Evolutionary conservation across 2,113 vertebrate genomes (phyloP).

Genomic region (Enhydra lutris): DNA sequence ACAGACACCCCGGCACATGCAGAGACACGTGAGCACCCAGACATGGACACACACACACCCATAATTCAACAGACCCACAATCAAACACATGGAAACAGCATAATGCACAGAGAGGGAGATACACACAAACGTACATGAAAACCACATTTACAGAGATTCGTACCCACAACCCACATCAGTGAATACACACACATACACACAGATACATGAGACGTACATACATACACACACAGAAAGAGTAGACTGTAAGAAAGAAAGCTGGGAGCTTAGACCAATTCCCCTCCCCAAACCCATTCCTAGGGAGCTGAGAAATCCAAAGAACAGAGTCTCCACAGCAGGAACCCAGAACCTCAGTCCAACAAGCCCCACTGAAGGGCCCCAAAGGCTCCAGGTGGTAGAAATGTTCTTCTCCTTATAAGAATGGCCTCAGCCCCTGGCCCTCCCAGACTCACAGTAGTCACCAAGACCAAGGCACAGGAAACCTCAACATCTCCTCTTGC

Average conservation of each 20-base stretch:
- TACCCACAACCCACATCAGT: background rate
- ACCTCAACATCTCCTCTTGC: background rate
- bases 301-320: background rate
- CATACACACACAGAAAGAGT: slow-evolving; percentile 41
- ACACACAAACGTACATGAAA: background rate
- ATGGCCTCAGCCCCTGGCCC: background rate
- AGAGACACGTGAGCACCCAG: background rate
- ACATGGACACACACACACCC: background rate
- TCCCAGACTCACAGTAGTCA: background rate
- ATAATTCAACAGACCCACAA: background rate
- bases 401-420: background rate
- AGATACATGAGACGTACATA: background rate
- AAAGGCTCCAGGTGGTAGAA: background rate
- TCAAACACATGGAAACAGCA: background rate
- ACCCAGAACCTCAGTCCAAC: background rate
- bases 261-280: background rate
- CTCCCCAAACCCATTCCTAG: background rate
- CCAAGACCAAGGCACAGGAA: background rate
- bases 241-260: slow-evolving; percentile 65
- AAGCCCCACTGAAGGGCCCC: background rate
- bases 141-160: slow-evolving; percentile 15
- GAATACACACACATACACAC: background rate
- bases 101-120: background rate
- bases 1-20: background rate
- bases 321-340: background rate